These are phyloP conservation scores for Tetraneura akinire DNA, from an alignment of 1,140 invertebrate genomes.

Conservation along the genomic window DNA sequence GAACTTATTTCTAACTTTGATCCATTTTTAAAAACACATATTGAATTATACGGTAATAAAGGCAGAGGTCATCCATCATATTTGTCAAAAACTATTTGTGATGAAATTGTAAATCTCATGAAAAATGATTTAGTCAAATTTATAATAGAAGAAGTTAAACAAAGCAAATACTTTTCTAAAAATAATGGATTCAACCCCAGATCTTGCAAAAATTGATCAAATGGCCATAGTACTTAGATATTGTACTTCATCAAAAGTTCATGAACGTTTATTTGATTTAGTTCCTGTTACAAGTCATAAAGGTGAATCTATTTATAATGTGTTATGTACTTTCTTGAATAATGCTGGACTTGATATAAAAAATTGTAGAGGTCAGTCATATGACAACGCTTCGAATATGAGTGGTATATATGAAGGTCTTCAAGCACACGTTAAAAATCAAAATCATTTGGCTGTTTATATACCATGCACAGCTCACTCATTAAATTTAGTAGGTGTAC, in stretches of 20 bases:
- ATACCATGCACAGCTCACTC: constrained; percentile 15
- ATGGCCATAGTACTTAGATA: background rate
- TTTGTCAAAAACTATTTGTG: too few species aligned
- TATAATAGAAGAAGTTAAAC: too few species aligned
- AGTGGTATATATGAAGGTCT: background rate
- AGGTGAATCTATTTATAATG: background rate
- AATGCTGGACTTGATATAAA: constrained; percentile 26
- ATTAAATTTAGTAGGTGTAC: too few species aligned
- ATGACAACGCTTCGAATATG: constrained; percentile 48
- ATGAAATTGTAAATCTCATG: too few species aligned
- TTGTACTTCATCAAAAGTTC: background rate
- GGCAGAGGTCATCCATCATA: too few species aligned
- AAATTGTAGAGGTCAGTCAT: constrained; percentile 55
- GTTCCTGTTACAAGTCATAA: background rate
- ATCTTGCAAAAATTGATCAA: constrained; percentile 52
- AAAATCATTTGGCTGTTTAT: background rate
- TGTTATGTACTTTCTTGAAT: background rate
- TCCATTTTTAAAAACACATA: too few species aligned
- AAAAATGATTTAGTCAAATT: too few species aligned
- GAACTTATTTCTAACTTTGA: too few species aligned
- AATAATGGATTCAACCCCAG: constrained; percentile 5
- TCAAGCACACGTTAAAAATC: background rate
- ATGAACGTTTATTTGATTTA: background rate
- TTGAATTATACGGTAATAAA: too few species aligned
- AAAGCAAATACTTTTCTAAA: background rate